Evolutionary conservation across 1,140 invertebrate genomes (phyloP).

Genomic region (Caerostris darwini): DNA sequence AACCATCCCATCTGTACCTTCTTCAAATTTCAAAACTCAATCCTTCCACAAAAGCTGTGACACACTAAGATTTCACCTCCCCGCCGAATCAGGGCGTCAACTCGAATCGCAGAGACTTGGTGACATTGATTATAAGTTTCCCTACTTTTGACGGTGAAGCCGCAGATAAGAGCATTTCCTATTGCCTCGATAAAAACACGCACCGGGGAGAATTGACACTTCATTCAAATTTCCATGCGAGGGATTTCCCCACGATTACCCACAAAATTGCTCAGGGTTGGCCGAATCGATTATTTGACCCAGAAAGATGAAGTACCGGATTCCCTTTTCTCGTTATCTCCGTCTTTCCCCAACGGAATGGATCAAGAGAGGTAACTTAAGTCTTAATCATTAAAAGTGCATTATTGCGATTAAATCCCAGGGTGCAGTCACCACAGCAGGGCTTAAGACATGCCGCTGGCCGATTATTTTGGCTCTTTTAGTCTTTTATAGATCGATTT

Average conservation of each 20-base stretch:
- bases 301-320: constrained; percentile 71
- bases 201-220: constrained; percentile 70
- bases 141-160: constrained; percentile 57
- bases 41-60: constrained; percentile 32
- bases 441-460: constrained; percentile 72
- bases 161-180: constrained; percentile 73
- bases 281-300: constrained; percentile 67
- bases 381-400: constrained; percentile 77
- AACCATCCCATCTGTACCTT: neutral
- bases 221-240: constrained; percentile 73
- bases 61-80: constrained; percentile 1
- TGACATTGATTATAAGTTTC: constrained; percentile 41
- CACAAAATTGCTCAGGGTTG: constrained; percentile 70
- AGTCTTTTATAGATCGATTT: constrained; percentile 54
- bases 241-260: constrained; percentile 73
- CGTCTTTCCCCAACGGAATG: constrained; percentile 54
- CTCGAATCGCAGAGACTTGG: constrained; percentile 19
- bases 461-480: constrained; percentile 69
- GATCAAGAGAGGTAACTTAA: constrained; percentile 75
- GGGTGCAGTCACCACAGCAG: constrained; percentile 67
- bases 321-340: constrained; percentile 76
- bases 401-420: constrained; percentile 76
- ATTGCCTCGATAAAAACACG: constrained; percentile 71
- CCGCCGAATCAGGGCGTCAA: neutral
- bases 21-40: constrained; percentile 25